phyloP scores from a whole-genome alignment of 2,113 vertebrate genomes.

The Ranitomeya variabilis region DNA sequence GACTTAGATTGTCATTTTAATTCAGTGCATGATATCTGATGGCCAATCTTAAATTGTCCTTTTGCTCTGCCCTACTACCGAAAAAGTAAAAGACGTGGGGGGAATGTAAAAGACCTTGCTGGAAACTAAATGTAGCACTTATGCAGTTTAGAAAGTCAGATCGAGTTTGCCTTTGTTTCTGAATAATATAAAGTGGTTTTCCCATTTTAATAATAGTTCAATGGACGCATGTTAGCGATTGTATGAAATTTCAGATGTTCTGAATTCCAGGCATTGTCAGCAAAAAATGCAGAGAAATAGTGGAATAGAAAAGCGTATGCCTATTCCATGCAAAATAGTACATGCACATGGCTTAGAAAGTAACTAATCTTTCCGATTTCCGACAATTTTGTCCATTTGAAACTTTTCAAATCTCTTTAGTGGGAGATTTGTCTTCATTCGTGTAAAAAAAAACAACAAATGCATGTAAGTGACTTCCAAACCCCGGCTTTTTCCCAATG shows the following conservation, averaged over 20 bases:
- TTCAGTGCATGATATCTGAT: conserved; percentile 67
- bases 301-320: background rate
- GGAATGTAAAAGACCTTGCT: conserved; percentile 56
- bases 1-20: conserved; percentile 68
- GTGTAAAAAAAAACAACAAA: too few relatives aligned
- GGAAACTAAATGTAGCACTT: conserved; percentile 57
- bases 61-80: conserved; percentile 33
- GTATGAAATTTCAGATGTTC: background rate
- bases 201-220: background rate
- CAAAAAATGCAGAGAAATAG: background rate
- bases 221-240: conserved; percentile 15
- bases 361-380: too few relatives aligned
- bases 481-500: too few relatives aligned
- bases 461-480: too few relatives aligned
- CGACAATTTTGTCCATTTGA: too few relatives aligned
- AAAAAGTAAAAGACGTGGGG: conserved; percentile 38
- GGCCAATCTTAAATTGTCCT: conserved; percentile 55
- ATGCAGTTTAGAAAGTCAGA: conserved; percentile 49
- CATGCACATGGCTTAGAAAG: too few relatives aligned
- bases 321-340: background rate
- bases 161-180: conserved; percentile 44
- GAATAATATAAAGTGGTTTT: conserved; percentile 1
- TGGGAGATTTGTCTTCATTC: too few relatives aligned
- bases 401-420: too few relatives aligned
- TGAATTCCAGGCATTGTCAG: background rate